Evolutionary conservation across 2,113 vertebrate genomes (phyloP).

Genomic region (Cepphus grylle): DNA sequence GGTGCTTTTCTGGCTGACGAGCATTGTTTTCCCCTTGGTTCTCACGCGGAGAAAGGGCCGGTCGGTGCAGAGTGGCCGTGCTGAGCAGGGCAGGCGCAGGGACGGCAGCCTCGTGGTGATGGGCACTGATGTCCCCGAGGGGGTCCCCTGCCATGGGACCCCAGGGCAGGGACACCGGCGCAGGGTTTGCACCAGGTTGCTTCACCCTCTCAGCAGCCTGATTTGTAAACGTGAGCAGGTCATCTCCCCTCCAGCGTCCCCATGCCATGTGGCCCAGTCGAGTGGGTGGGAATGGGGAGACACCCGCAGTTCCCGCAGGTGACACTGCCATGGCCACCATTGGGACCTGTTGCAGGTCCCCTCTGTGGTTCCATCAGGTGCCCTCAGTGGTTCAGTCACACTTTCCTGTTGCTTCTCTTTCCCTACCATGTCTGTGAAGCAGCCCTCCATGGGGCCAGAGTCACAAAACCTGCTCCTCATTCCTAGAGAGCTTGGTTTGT

Average conservation of each 20-base stretch:
- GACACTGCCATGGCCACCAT: accelerated
- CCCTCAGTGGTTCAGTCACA: background rate
- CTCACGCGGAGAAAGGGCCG: accelerated
- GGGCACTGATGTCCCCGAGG: accelerated
- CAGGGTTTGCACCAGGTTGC: background rate
- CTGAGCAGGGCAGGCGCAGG: background rate
- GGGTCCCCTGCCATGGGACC: accelerated
- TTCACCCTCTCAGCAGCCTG: background rate
- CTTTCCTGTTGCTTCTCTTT: background rate
- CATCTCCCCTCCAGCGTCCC: background rate
- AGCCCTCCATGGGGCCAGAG: background rate
- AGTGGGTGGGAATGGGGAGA: background rate
- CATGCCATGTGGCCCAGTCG: accelerated
- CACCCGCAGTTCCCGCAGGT: accelerated
- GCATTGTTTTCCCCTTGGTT: background rate
- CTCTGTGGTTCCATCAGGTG: background rate
- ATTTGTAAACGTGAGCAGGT: accelerated
- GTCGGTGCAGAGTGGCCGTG: accelerated
- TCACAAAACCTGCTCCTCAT: background rate
- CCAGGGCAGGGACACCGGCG: background rate
- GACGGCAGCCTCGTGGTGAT: accelerated
- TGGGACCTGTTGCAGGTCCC: background rate
- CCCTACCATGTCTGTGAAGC: accelerated
- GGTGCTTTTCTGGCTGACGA: background rate
- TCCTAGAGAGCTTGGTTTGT: background rate